A percentile compares a stretch with the other conserved stretches of the same genome.
These are phyloP conservation scores for Enteromius fasciolatus DNA, from an alignment of 2,797 vertebrate species.

Conservation along the genomic window DNA sequence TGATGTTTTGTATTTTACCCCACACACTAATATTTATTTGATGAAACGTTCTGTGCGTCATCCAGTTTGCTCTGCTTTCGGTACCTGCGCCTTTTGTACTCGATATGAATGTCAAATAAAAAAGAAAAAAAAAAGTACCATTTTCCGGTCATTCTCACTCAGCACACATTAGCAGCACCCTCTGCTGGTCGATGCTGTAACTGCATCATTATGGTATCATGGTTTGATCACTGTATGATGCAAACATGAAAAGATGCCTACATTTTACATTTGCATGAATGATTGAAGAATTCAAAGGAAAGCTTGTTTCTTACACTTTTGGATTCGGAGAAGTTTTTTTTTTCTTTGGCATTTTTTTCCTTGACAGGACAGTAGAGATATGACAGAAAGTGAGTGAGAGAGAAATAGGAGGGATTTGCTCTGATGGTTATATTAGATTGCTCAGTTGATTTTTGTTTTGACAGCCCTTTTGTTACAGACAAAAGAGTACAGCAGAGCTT, in stretches of 20 bases:
- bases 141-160: neutral
- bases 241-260: neutral
- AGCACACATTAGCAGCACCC: neutral
- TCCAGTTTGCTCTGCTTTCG: constrained; percentile 38
- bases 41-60: neutral
- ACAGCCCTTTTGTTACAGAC: neutral
- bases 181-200: neutral
- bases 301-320: neutral
- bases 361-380: too few species aligned
- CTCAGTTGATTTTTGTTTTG: neutral
- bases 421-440: neutral
- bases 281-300: neutral
- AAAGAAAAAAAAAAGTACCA: constrained; percentile 15
- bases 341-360: too few species aligned
- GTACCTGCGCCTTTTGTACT: constrained; percentile 54
- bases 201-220: neutral
- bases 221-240: neutral
- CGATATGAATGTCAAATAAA: constrained; percentile 56
- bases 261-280: neutral
- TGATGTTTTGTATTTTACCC: constrained; percentile 40
- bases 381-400: too few species aligned
- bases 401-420: too few species aligned
- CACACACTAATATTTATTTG: constrained; percentile 23
- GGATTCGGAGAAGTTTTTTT: neutral
- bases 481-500: neutral